Conservation (phyloP, 2,888 invertebrate species). For the Drosophila ochracea region DNA sequence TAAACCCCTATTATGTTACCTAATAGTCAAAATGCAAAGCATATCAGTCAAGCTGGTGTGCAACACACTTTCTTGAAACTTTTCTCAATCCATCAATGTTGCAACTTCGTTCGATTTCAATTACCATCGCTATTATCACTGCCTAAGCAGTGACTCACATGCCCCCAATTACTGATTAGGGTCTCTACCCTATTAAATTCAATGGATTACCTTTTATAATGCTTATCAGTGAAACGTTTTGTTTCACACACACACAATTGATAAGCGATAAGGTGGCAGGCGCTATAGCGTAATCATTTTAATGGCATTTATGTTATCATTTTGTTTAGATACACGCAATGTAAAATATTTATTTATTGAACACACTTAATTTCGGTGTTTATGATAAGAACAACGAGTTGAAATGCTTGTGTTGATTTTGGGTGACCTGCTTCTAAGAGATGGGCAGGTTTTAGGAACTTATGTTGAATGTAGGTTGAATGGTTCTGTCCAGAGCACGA, state of each 20-base stretch:
- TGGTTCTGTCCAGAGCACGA: not conserved
- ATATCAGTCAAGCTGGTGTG: slow-evolving; percentile 20
- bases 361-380: slow-evolving; percentile 7
- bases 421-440: slow-evolving; percentile 28
- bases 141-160: slow-evolving; percentile 49
- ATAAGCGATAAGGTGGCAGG: slow-evolving; percentile 44
- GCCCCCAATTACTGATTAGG: slow-evolving; percentile 62
- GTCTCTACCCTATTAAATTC: slow-evolving; percentile 20
- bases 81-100: slow-evolving; percentile 12
- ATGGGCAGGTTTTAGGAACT: not conserved
- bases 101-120: slow-evolving; percentile 16
- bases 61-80: not conserved
- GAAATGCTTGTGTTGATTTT: slow-evolving; percentile 16
- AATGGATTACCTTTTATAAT: slow-evolving; percentile 41
- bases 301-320: slow-evolving; percentile 30
- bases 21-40: not conserved
- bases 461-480: slow-evolving; percentile 9
- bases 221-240: slow-evolving; percentile 58
- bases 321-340: slow-evolving; percentile 41
- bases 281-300: slow-evolving; percentile 24
- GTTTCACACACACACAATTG: slow-evolving; percentile 18
- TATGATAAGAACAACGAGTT: slow-evolving; percentile 29
- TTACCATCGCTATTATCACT: slow-evolving; percentile 11
- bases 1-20: too few species aligned
- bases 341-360: slow-evolving; percentile 19